Evolutionary conservation across 2,113 vertebrate genomes (phyloP), one percentile per base, ranked within the genome.

Genomic region (Tetrao urogallus): DNA sequence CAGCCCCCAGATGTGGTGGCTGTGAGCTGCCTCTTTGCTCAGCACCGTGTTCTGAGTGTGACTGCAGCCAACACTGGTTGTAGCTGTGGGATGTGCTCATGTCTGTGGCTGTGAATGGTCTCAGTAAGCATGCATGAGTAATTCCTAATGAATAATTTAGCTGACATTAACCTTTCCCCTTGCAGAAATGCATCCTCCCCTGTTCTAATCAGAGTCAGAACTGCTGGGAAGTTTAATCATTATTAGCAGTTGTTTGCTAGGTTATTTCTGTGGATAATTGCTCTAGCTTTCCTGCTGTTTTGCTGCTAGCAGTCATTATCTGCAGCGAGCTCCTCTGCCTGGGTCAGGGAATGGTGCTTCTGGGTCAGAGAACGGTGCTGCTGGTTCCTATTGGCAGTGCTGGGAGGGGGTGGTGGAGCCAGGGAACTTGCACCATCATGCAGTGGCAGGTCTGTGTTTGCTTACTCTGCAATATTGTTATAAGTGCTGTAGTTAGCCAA

Each of bases 91-190:
- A 67, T 34, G 65, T 32, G 1, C 38, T 13, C 42, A 28, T 7
- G 92, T 11, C 86, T 50, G 38, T 6, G 92, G 14, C 88, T 61
- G 14, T 56, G 79, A 91, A 83, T 60, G 75, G 60, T 4, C 82
- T 48, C 76, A 45, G 60, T 16, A 12, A 85, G 28, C 5, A 21
- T 32, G 67, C 9, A 6, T 67, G 69, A 94, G 88, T 96, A 76
- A 78, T 48, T 65, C 58, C 58, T 89, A 45, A 82, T 56, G 89
- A 91, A 57, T 77, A 88, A 91, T 94, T 76, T 61, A 89, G 60
- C 54, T 1, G 6, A 76, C 75, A 40, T 85, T 91, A 82, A 92
- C 91, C 94, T 96, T 91, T 92, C 74, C 89, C 89, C 87, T 92
- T 1, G 45, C 28, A 87, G 82, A 34, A 94, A 60, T 21, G 40